Conservation (phyloP, 2,888 invertebrate genomes). For the Fissipunctia ypsillon region DNA sequence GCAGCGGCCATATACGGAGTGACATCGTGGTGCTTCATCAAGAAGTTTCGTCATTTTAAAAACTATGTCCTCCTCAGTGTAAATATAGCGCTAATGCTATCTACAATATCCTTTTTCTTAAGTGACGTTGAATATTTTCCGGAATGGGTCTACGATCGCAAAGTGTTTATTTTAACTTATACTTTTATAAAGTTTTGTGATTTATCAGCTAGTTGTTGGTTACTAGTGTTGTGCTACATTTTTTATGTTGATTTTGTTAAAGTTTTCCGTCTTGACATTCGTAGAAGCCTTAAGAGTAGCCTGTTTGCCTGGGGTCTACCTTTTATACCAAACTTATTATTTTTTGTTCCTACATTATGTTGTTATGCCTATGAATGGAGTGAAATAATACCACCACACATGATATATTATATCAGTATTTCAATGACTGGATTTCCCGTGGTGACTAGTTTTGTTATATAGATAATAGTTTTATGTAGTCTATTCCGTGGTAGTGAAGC, state of each 20-base stretch:
- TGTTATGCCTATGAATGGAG: neutral
- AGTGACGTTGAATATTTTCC: neutral
- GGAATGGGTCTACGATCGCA: neutral
- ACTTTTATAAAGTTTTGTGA: constrained; percentile 14
- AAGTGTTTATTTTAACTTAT: neutral
- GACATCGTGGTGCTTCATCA: too few relatives aligned
- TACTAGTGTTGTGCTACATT: constrained; percentile 35
- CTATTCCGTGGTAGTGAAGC: neutral
- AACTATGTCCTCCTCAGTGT: constrained; percentile 35
- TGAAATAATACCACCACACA: neutral
- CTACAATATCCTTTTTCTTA: neutral
- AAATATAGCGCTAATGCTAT: neutral
- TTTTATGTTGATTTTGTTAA: constrained; percentile 40
- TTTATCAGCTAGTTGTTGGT: constrained; percentile 14
- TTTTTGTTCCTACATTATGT: neutral
- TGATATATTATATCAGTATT: neutral
- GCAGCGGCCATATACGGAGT: too few relatives aligned
- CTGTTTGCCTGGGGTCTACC: constrained; percentile 12
- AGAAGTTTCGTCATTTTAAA: constrained; percentile 17
- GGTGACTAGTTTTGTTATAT: constrained; percentile 22
- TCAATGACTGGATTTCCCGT: constrained; percentile 12
- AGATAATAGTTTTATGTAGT: neutral
- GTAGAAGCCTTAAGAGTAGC: constrained; percentile 9
- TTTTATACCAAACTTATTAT: neutral
- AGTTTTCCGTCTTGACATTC: constrained; percentile 27